Evolutionary conservation across 2,797 vertebrate species (phyloP).

Genomic region (Eulemur coronatus): DNA sequence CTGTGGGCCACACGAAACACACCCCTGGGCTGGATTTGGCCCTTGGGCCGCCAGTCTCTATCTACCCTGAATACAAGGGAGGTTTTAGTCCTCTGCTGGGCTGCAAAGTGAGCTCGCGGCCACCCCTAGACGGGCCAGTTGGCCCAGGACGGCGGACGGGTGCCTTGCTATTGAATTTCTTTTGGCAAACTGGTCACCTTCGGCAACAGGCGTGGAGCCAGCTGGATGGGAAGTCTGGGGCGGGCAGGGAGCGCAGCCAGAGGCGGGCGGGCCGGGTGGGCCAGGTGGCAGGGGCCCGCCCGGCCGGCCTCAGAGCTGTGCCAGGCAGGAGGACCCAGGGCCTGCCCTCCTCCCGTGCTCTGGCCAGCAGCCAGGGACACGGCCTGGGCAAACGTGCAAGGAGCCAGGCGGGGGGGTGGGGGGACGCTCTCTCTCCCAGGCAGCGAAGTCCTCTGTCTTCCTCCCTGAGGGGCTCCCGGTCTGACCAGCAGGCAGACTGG

Average conservation of each 20-base stretch:
- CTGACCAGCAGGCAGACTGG: not conserved
- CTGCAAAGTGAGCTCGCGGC: not conserved
- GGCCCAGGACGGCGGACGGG: not conserved
- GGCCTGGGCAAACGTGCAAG: not conserved
- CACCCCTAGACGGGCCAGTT: not conserved
- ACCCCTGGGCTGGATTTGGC: not conserved
- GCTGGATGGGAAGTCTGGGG: not conserved
- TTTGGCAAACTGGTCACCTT: slow-evolving; percentile 16
- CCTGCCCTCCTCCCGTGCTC: not conserved
- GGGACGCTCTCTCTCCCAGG: not conserved
- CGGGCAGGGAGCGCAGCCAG: not conserved
- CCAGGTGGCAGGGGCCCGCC: slow-evolving; percentile 9
- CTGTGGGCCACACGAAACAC: not conserved
- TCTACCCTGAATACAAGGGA: not conserved
- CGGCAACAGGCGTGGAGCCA: not conserved
- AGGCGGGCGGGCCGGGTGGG: not conserved
- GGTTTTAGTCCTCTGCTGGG: not conserved
- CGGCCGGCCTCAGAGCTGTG: not conserved
- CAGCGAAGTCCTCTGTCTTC: not conserved
- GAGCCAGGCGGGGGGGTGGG: not conserved
- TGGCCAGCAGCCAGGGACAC: not conserved
- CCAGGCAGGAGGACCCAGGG: not conserved
- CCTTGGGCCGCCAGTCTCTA: not conserved
- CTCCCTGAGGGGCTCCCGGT: not conserved
- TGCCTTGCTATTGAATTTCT: not conserved